Conservation (phyloP, 2,797 vertebrate genomes). For the Atherinosoma microstoma region DNA sequence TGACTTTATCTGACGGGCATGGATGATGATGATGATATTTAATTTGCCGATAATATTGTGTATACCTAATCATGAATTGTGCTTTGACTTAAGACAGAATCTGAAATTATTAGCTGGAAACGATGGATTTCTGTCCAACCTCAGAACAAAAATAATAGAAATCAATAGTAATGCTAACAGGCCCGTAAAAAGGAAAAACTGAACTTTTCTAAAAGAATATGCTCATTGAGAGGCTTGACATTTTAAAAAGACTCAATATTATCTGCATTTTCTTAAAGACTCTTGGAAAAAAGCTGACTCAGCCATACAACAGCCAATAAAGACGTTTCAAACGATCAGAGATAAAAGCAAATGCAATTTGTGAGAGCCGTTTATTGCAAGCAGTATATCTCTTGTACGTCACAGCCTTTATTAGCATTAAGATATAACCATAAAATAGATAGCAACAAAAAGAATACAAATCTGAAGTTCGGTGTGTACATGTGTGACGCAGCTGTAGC, state of each 20-base stretch:
- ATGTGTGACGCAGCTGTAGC: not conserved
- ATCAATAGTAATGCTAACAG: slow-evolving; percentile 9
- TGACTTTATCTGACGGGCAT: not conserved
- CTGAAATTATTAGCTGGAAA: not conserved
- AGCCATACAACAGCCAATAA: slow-evolving; percentile 27
- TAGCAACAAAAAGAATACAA: not conserved
- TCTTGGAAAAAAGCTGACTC: slow-evolving; percentile 34
- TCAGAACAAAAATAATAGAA: not conserved
- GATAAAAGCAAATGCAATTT: slow-evolving; percentile 42
- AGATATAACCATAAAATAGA: slow-evolving; percentile 1
- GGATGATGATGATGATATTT: not conserved
- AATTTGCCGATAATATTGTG: not conserved
- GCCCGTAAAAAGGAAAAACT: not conserved
- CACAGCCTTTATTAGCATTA: slow-evolving; percentile 24
- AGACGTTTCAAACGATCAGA: slow-evolving; percentile 26
- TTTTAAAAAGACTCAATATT: slow-evolving; percentile 39
- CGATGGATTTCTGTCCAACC: not conserved
- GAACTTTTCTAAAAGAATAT: slow-evolving; percentile 4
- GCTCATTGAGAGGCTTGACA: not conserved
- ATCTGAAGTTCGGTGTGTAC: not conserved
- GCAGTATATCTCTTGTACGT: slow-evolving; percentile 4
- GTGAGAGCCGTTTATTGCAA: slow-evolving; percentile 35
- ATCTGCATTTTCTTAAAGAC: slow-evolving; percentile 31
- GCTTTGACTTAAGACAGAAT: not conserved
- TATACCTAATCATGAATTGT: not conserved